A percentile compares a stretch with the other conserved stretches of the same genome.
Evolutionary conservation across 2,797 vertebrate genomes (phyloP).

Genomic region (Bryconaethiops microstoma): DNA sequence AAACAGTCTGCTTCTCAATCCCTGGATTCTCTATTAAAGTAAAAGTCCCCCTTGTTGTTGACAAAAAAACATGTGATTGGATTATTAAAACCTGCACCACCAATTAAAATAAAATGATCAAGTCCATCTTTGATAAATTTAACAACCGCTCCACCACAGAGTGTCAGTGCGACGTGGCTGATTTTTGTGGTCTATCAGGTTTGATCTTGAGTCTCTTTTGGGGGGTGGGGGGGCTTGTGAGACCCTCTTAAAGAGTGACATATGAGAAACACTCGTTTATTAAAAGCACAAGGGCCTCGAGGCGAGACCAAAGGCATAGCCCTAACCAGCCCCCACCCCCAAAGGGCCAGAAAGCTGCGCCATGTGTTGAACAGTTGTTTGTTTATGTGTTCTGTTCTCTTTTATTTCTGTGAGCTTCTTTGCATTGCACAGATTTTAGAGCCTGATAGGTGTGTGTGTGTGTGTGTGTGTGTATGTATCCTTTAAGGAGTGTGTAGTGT

Average conservation of each 20-base stretch:
- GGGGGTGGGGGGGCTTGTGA: constrained; percentile 42
- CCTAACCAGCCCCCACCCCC: neutral
- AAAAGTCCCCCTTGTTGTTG: constrained; percentile 1
- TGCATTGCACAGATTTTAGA: constrained; percentile 55
- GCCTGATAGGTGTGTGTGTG: constrained; percentile 29
- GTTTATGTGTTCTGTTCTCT: constrained; percentile 61
- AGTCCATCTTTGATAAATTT: constrained; percentile 59
- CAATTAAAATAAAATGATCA: constrained; percentile 49
- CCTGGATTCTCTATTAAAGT: constrained; percentile 32
- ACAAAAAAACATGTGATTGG: constrained; percentile 55
- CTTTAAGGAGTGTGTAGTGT: constrained; percentile 41
- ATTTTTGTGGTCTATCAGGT: constrained; percentile 31
- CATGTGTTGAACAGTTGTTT: constrained; percentile 73
- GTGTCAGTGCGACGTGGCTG: constrained; percentile 40
- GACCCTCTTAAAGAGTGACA: constrained; percentile 36
- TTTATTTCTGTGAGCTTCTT: constrained; percentile 39
- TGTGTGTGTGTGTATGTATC: neutral
- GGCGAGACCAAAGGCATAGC: constrained; percentile 46
- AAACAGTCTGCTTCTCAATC: constrained; percentile 49
- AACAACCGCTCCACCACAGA: constrained; percentile 26
- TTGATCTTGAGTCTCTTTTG: constrained; percentile 44
- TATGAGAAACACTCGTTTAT: constrained; percentile 58
- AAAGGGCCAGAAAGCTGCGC: constrained; percentile 38
- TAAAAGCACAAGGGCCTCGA: constrained; percentile 63
- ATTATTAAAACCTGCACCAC: constrained; percentile 67